Evolutionary conservation across 2,888 invertebrate genomes (phyloP).

Genomic region (Cetonia aurata): DNA sequence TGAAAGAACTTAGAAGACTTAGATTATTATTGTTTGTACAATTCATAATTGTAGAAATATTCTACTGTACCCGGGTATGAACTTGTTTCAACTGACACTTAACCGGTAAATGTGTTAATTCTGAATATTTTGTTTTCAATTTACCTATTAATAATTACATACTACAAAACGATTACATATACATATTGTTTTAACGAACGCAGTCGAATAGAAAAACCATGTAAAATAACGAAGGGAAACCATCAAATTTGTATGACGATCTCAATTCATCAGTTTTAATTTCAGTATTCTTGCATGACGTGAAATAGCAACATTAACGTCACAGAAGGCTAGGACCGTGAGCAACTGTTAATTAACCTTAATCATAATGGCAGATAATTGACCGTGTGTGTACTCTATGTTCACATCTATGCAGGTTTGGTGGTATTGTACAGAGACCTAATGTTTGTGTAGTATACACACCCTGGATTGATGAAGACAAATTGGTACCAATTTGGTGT

Average conservation of each 20-base stretch:
- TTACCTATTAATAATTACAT: too few species aligned
- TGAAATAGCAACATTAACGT: slow-evolving; percentile 28
- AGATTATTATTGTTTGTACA: too few species aligned
- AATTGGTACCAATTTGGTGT: slow-evolving; percentile 20
- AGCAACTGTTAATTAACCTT: slow-evolving; percentile 37
- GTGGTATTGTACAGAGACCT: not conserved
- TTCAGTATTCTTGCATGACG: slow-evolving; percentile 19
- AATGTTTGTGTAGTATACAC: slow-evolving; percentile 5
- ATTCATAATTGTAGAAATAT: too few species aligned
- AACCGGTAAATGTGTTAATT: too few species aligned
- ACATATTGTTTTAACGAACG: too few species aligned
- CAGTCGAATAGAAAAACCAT: too few species aligned
- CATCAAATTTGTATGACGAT: not conserved
- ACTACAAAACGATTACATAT: too few species aligned
- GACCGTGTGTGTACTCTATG: not conserved
- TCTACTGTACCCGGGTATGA: too few species aligned
- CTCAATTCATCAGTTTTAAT: slow-evolving; percentile 19
- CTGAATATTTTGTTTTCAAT: too few species aligned
- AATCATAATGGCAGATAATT: slow-evolving; percentile 32
- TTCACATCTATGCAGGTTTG: not conserved
- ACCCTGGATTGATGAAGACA: slow-evolving; percentile 14
- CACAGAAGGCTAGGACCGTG: slow-evolving; percentile 28
- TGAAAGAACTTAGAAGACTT: too few species aligned
- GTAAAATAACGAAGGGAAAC: too few species aligned
- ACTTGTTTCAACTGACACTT: too few species aligned